Evolutionary conservation across 23 tunicate species (phyloP), one percentile per base, ranked within the genome.

Genomic region (Phallusia fumigata): DNA sequence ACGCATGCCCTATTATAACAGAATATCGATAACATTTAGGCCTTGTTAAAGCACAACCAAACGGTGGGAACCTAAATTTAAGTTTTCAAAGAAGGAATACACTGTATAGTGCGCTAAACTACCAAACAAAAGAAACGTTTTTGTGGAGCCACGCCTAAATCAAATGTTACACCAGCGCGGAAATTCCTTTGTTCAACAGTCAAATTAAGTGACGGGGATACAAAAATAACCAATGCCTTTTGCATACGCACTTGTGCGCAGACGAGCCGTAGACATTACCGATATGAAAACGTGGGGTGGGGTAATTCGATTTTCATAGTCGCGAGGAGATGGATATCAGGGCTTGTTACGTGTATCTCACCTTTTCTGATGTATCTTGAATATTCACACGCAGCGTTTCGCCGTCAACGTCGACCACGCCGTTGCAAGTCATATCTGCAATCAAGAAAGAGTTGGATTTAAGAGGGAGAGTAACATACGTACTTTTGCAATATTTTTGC

Each of bases 341-440:
- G 26, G 84, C 73, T 21, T 3, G 16, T 21, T 2, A 24, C 13
- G 28, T 13, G 58, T 18, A 51, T 13, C 28, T 52, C 80, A 92
- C 97, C 84, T 85, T 94, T 79, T 94, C 98, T 3, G 98, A 94
- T 12, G 98, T 89, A 79, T 94, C 98, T 85, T 94, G 98, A 52
- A 94, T 94, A 36, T 89, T 91, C 19, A 94, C 86, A 32, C 53
- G 79, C n/a, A 94, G 44, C 5, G 79, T 79, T 77, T 94, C 94
- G 32, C 94, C 98, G 77, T 94, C 98, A 0, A 94, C 88, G 33
- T 86, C 94, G 0, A 85, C 88, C 0, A 83, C 82, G 34, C 98
- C 80, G 19, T 86, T 85, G 82, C 94, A 94, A 8, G 88, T 86
- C 98, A 94, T 94, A 75, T 94, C 98, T 94, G 85, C 22, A 80